A percentile compares a stretch with the other conserved stretches of the same genome.
phyloP scores from a whole-genome alignment of 1,140 invertebrate species.

The Cyclargus thomasi region DNA sequence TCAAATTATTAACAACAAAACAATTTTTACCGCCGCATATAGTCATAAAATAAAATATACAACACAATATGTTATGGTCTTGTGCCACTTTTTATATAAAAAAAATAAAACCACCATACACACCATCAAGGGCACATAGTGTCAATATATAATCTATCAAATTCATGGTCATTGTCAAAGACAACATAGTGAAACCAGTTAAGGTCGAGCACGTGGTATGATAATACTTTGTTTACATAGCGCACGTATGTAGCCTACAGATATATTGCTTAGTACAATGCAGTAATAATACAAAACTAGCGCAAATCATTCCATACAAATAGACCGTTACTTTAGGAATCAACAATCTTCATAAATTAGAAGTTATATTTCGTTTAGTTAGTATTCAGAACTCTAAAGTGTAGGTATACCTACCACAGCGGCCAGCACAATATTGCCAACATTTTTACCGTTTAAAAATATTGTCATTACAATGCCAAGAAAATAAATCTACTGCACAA shows the following conservation, averaged over 20 bases:
- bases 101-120: neutral
- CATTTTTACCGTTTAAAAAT: too few species aligned
- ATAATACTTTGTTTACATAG: slow-evolving; percentile 10
- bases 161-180: slow-evolving; percentile 33
- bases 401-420: too few species aligned
- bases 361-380: too few species aligned
- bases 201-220: slow-evolving; percentile 31
- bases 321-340: neutral
- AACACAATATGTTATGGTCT: too few species aligned
- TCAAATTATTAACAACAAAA: too few species aligned
- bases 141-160: slow-evolving; percentile 9
- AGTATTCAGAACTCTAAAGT: too few species aligned
- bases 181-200: slow-evolving; percentile 18
- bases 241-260: neutral
- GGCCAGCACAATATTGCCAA: too few species aligned
- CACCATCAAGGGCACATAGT: neutral
- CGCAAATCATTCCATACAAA: neutral
- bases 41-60: too few species aligned
- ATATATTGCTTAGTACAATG: neutral
- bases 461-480: too few species aligned
- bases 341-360: neutral
- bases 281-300: neutral
- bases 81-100: too few species aligned
- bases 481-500: too few species aligned
- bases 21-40: too few species aligned